Base-by-base conservation (phyloP, 2,113 vertebrate genomes). In the Scomber japonicus region DNA sequence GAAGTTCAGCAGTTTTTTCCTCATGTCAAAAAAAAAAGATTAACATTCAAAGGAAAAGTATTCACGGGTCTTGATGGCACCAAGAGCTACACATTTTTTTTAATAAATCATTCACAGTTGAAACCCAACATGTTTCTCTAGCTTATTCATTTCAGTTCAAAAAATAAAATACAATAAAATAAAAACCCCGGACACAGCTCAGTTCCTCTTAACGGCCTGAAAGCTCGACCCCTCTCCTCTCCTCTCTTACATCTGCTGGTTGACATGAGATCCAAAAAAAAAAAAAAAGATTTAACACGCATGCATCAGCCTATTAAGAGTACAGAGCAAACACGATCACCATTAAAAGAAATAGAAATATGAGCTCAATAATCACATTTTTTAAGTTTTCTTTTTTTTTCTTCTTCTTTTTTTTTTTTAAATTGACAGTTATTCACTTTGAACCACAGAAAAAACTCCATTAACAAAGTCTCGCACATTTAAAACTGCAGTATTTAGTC, bases 21-120 rank as follows among this genome's bases (percentile, higher is more conserved):
- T 91, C 86, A 79, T 88, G 87, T 90, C 31, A 40, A 40, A 40
- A 51, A 40, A 51, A n/a, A 30, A 48, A 57, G 54, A 66, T 64
- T 6, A 81, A 91, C 89, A 91, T 82, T 91, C 87, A 91, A 89
- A 83, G 82, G 86, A 91, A 90, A 91, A 83, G 71, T 21, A 45
- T 81, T 64, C 9, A 77, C 3, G 72, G 40, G 56, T 68, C 67
- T 46, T 74, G 69, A 65, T 13, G 72, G 51, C 70, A 75, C 71
- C 71, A 3, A 4, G 70, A 88, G 72, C 72, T 63, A 24, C 80
- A 51, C n/a, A 5, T 51, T 65, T 27, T 7, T 51, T 65, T 27
- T 7, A 21, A 75, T 45, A 19, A 74, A 84, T 78, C 46, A 1
- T 86, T 80, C 68, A 85, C 84, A 84, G 79, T 50, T 83, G 60